A percentile compares a stretch with the other conserved stretches of the same genome.
Conservation (phyloP, 2,888 invertebrate genomes). For the Neuroscelio doddi region DNA sequence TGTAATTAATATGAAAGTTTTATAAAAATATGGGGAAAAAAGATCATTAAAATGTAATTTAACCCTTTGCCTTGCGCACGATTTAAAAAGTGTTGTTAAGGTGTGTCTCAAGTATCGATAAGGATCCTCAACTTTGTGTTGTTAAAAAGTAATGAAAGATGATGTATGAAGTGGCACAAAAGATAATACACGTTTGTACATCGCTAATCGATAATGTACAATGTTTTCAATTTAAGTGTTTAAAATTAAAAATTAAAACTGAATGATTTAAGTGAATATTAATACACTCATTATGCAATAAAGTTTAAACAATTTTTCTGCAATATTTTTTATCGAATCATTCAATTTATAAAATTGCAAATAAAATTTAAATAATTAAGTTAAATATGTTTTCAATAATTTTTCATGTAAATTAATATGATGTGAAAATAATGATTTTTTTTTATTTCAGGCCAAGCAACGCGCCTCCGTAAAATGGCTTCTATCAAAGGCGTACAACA, state of each 20-base stretch:
- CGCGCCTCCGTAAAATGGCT: slow-evolving; percentile 97
- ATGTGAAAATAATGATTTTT: slow-evolving; percentile 37
- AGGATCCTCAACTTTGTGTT: slow-evolving; percentile 14
- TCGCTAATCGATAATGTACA: not conserved
- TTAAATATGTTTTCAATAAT: too few species aligned
- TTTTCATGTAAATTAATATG: not conserved
- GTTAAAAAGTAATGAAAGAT: not conserved
- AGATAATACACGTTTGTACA: slow-evolving; percentile 32
- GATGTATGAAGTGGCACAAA: slow-evolving; percentile 29
- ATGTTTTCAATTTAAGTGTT: not conserved
- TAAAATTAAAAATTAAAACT: too few species aligned
- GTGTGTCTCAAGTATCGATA: slow-evolving; percentile 32
- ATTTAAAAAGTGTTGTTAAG: slow-evolving; percentile 16
- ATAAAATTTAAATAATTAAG: too few species aligned
- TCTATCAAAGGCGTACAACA: slow-evolving; percentile 95
- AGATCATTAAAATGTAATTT: not conserved
- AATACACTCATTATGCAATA: too few species aligned
- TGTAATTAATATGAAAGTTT: too few species aligned
- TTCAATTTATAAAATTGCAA: too few species aligned
- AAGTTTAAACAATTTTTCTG: too few species aligned
- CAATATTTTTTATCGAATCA: too few species aligned
- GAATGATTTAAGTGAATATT: too few species aligned
- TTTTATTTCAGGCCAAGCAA: slow-evolving; percentile 91
- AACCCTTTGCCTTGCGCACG: not conserved
- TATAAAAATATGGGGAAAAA: too few species aligned